Base-by-base conservation (phyloP, 1,140 invertebrate genomes). In the Globodera rostochiensis region DNA sequence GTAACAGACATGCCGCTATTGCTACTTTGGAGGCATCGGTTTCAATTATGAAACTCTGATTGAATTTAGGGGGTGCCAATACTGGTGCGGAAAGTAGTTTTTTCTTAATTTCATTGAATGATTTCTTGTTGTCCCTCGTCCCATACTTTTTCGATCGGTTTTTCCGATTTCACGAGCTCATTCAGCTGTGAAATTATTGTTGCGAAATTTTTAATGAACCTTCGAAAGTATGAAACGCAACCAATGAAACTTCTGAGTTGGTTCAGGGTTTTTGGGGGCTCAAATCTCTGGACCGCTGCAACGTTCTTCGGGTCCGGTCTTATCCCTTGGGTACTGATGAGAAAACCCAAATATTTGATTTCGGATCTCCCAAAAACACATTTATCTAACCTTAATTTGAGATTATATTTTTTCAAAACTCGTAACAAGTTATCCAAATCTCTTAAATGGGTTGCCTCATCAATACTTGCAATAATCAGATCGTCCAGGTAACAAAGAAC, bases 311-410 rank as follows among this genome's bases (percentile, higher is more conserved):
- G 80, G 1, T 81, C 80, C 6, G 80, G 79, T 11, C 60, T 21
- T 69, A 81, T 81, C 19, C 80, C 80, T 3, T 70, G 5, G 8
- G 5, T 66, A 49, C 77, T 79, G 19, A 81, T 81, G 1, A 80
- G 11, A 49, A 80, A 80, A 6, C 80, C 80, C 1, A 82, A 25
- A 53, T 83, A 82, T 15, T 82, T 77, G 6, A 82, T 71, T 53
- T 82, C 79, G 3, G 6, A 6, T 6, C 69, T 6, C 0, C 79
- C 79, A 21, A 81, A 82, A 9, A 6, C 4, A 13, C 81, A 75
- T 60, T 75, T 75, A 9, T 75, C 74, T 25, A 75, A 60, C 25
- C 45, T 47, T 1, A 75, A 15, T 75, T 70, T 47, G 7, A 75
- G 11, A 11, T 70, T 47, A 57, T 75, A 75, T 70, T 75, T 75